phyloP scores from a whole-genome alignment of 2,888 invertebrate species.

The Coenonympha glycerion region DNA sequence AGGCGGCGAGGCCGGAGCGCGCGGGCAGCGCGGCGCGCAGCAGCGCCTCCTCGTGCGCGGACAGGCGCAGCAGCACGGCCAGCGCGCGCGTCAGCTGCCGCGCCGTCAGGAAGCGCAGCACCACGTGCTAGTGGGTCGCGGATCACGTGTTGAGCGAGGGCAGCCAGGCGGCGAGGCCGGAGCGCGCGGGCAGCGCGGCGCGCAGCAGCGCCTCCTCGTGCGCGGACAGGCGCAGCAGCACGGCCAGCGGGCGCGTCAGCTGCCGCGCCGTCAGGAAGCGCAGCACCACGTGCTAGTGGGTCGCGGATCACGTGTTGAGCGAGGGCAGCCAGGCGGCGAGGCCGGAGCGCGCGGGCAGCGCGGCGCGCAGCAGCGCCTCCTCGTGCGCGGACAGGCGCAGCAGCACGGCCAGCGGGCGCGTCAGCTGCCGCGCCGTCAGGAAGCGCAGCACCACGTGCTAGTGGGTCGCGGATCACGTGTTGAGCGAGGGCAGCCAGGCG shows the following conservation, averaged over 20 bases:
- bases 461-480: slow-evolving; percentile 42
- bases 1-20: slow-evolving; percentile 51
- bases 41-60: slow-evolving; percentile 89
- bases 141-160: slow-evolving; percentile 55
- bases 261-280: slow-evolving; percentile 94
- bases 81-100: slow-evolving; percentile 92
- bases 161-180: slow-evolving; percentile 56
- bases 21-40: slow-evolving; percentile 84
- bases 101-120: slow-evolving; percentile 93
- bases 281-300: no score
- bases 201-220: slow-evolving; percentile 91
- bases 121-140: no score
- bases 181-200: slow-evolving; percentile 79
- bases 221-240: slow-evolving; percentile 85
- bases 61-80: slow-evolving; percentile 87
- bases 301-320: slow-evolving; percentile 50
- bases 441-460: no score
- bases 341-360: slow-evolving; percentile 73
- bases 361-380: slow-evolving; percentile 87
- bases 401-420: slow-evolving; percentile 92
- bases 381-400: slow-evolving; percentile 90
- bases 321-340: slow-evolving; percentile 59
- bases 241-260: slow-evolving; percentile 86
- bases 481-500: slow-evolving; percentile 59
- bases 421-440: slow-evolving; percentile 92